A percentile compares a stretch with the other conserved stretches of the same genome.
Evolutionary conservation across 2,113 vertebrate species (phyloP).

Genomic region (Corvus cornix): DNA sequence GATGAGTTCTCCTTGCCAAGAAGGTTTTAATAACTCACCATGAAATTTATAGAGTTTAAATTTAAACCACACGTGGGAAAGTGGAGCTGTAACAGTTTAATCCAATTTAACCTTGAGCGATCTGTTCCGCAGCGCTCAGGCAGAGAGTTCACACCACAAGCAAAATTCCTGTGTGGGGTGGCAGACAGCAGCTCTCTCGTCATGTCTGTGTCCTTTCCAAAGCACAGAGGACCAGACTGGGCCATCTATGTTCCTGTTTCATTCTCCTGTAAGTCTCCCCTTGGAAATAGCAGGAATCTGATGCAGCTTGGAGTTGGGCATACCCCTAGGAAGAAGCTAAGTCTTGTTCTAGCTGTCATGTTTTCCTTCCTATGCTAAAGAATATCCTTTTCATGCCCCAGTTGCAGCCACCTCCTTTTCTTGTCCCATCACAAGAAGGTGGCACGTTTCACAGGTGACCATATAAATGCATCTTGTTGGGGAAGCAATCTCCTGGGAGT

Average conservation of each 20-base stretch:
- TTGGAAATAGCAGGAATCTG: neutral
- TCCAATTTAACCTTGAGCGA: constrained; percentile 44
- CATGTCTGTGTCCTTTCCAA: neutral
- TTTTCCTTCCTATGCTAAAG: neutral
- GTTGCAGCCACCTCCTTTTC: neutral
- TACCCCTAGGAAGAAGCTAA: neutral
- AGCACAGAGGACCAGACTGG: neutral
- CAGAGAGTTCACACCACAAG: constrained; percentile 17
- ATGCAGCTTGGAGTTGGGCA: neutral
- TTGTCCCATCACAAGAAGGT: neutral
- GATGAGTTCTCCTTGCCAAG: constrained; percentile 25
- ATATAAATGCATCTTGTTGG: neutral
- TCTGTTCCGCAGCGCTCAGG: fast-evolving
- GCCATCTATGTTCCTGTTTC: neutral
- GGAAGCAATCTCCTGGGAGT: neutral
- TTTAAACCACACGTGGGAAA: constrained; percentile 65
- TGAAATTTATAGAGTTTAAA: constrained; percentile 54
- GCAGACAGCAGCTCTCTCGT: neutral
- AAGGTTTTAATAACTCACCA: constrained; percentile 62
- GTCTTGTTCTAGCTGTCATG: neutral
- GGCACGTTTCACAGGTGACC: fast-evolving
- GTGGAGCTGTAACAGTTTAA: constrained; percentile 52
- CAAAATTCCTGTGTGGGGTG: neutral
- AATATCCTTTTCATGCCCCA: neutral
- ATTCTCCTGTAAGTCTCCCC: neutral